These are phyloP conservation scores for Melieria crassipennis DNA, from an alignment of 2,888 invertebrate genomes.

Conservation along the genomic window DNA sequence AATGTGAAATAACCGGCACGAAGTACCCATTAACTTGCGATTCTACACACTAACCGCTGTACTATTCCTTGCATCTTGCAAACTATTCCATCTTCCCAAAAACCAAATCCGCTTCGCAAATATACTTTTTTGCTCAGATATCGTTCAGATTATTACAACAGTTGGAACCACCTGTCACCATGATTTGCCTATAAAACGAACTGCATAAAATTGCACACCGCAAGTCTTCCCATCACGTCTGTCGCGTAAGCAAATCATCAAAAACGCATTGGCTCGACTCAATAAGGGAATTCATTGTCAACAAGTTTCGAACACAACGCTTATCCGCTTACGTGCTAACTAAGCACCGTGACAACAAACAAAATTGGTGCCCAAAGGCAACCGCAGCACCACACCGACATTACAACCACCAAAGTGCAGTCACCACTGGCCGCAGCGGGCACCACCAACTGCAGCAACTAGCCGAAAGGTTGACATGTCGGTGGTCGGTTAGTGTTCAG, in stretches of 20 bases:
- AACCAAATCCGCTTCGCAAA: no score
- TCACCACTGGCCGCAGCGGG: constrained; percentile 21
- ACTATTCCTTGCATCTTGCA: no score
- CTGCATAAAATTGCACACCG: no score
- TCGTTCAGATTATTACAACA: no score
- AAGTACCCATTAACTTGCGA: no score
- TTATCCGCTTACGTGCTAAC: constrained; percentile 33
- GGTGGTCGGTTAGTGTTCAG: constrained; percentile 23
- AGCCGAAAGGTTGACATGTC: constrained; percentile 15
- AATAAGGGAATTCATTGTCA: constrained; percentile 11
- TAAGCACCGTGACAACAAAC: constrained; percentile 12
- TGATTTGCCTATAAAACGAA: no score
- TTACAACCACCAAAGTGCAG: constrained; percentile 38
- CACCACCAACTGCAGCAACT: constrained; percentile 12
- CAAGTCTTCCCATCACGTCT: no score
- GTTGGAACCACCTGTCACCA: no score
- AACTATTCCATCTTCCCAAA: no score
- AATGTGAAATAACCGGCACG: no score
- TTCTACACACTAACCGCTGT: no score
- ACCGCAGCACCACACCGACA: constrained; percentile 44
- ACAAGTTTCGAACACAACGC: constrained; percentile 23
- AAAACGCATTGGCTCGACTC: constrained; percentile 12
- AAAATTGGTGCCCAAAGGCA: constrained; percentile 39
- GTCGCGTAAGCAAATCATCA: constrained; percentile 14
- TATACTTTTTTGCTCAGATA: no score